Evolutionary conservation across 1,140 invertebrate genomes (phyloP).

Genomic region (Proales similis): DNA sequence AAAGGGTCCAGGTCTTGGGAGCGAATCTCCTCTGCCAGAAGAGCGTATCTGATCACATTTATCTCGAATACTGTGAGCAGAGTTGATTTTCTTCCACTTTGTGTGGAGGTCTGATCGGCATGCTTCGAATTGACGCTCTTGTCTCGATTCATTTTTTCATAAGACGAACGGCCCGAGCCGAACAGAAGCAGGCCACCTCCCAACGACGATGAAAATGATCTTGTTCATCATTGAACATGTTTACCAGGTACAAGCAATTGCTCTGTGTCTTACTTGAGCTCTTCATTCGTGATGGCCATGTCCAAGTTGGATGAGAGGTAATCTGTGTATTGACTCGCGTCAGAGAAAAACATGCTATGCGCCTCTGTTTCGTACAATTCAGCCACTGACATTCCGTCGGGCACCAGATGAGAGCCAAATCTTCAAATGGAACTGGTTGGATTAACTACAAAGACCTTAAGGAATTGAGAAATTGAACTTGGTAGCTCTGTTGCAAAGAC

Average conservation of each 20-base stretch:
- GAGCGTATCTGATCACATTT: constrained; percentile 28
- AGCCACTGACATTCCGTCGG: constrained; percentile 23
- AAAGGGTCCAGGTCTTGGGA: constrained; percentile 27
- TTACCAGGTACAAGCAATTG: neutral
- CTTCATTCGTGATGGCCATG: constrained; percentile 27
- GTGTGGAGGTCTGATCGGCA: constrained; percentile 9
- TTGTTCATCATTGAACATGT: neutral
- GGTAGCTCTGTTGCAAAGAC: constrained; percentile 24
- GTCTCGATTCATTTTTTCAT: constrained; percentile 8
- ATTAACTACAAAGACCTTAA: neutral
- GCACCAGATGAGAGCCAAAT: constrained; percentile 17
- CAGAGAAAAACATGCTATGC: constrained; percentile 31
- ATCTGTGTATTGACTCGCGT: constrained; percentile 16
- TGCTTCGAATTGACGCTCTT: constrained; percentile 14
- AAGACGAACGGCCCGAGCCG: neutral
- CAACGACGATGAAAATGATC: constrained; percentile 18
- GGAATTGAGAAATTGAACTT: neutral
- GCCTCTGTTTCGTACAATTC: constrained; percentile 37
- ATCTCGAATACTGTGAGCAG: constrained; percentile 20
- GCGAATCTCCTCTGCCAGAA: constrained; percentile 23
- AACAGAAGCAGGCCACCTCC: constrained; percentile 9
- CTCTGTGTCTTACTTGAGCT: neutral
- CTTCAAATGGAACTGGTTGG: neutral
- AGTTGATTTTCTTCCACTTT: constrained; percentile 10
- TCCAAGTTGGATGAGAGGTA: constrained; percentile 32